A percentile compares a stretch with the other conserved stretches of the same genome.
These are phyloP conservation scores for Pissodes strobi DNA, from an alignment of 1,140 invertebrate genomes.

Conservation along the genomic window DNA sequence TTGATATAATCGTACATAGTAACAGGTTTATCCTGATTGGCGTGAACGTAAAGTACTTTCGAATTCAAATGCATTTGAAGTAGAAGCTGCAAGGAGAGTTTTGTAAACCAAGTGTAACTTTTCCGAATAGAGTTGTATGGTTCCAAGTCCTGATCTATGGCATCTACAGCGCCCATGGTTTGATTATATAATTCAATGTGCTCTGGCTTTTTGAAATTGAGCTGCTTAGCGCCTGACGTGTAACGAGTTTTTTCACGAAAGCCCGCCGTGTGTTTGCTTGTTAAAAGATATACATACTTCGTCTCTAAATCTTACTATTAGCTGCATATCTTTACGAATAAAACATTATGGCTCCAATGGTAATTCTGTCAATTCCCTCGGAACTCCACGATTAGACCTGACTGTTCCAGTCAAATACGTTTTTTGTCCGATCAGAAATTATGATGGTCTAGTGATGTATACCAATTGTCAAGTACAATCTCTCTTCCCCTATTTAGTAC, in stretches of 20 bases:
- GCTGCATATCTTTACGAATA: background rate
- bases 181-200: constrained; percentile 4
- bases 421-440: background rate
- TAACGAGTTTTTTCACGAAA: background rate
- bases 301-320: background rate
- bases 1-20: background rate
- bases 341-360: background rate
- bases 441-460: too few species aligned
- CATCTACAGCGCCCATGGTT: background rate
- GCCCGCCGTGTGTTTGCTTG: background rate
- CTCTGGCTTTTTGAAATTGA: background rate
- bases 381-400: background rate
- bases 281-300: background rate
- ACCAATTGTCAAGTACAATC: too few species aligned
- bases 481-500: background rate
- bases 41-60: background rate
- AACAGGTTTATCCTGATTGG: background rate
- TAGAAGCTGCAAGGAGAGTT: background rate
- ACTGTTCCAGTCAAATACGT: background rate
- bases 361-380: background rate
- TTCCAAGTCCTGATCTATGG: background rate
- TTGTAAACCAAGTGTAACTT: constrained; percentile 5
- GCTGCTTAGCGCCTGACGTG: background rate
- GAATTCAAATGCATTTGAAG: background rate
- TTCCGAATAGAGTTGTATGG: background rate